A percentile compares a stretch with the other conserved stretches of the same genome.
These are phyloP conservation scores for Zoroaster sp. DNA, from an alignment of 53 echinoderm and acorn worm species.

Conservation along the genomic window DNA sequence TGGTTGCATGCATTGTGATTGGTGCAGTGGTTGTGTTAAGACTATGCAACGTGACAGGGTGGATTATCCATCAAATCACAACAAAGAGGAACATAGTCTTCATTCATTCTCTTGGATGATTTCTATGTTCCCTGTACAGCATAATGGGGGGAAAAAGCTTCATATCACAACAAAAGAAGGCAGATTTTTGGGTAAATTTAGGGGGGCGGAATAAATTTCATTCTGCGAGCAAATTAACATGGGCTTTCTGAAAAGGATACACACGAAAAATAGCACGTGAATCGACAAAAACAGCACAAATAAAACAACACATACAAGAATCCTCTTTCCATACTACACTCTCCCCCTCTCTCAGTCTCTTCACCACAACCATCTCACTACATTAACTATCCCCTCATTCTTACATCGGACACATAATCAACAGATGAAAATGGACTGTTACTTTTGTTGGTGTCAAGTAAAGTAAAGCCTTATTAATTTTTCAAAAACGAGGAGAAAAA, in stretches of 20 bases:
- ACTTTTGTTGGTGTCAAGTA: no score
- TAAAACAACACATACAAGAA: not conserved
- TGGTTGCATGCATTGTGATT: slow-evolving; percentile 36
- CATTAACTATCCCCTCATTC: no score
- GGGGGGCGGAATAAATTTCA: slow-evolving; percentile 12
- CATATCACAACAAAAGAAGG: not conserved
- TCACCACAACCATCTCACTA: not conserved
- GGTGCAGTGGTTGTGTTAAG: not conserved
- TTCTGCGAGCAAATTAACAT: slow-evolving; percentile 31
- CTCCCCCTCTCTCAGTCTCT: not conserved
- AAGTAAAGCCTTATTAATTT: no score
- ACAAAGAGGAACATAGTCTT: not conserved
- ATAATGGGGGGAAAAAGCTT: not conserved
- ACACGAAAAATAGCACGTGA: not conserved
- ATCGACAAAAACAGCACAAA: slow-evolving; percentile 3
- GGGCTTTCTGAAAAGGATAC: not conserved
- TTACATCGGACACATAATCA: no score
- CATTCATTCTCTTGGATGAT: not conserved
- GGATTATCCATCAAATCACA: slow-evolving; percentile 4
- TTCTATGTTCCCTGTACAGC: not conserved
- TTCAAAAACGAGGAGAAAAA: no score
- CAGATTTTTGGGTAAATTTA: not conserved
- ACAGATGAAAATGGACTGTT: no score
- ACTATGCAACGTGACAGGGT: not conserved
- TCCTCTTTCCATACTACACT: not conserved